Base-by-base conservation (phyloP, 1,140 invertebrate species). In the Sycobia sp. region DNA sequence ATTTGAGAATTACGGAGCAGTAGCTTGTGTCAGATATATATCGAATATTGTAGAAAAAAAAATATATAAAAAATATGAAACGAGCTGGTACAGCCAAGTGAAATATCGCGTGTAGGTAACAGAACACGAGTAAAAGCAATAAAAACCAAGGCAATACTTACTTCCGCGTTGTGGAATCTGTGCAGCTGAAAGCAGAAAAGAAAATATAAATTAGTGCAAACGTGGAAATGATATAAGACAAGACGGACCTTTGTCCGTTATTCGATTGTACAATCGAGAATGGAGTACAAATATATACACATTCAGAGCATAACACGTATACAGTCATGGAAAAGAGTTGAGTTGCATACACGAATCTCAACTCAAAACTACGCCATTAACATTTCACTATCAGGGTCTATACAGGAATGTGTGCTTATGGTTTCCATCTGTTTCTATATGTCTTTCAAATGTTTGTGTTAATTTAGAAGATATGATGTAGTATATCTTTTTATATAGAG, bases 141-240 rank as follows among this genome's bases (percentile, higher is more conserved):
- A 43, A 51, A 46, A 44, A 44, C 20, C 49, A 57, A 58, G 54
- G 18, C 44, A n/a, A 75, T 86, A 90, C 89, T 91, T 84, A 91
- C 90, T 90, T 86, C 86, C 88, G 85, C 91, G 89, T 85, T 93
- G 91, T 77, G 91, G 91, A 83, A 93, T 91, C 87, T 93, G 91
- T 78, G 91, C 90, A 85, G 91, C 91, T 91, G 88, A 73, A 91
- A 91, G 81, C 86, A 86, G 86, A 85, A 84, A 83, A 80, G 78
- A 79, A 75, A 65, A 66, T 62, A 44, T 46, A 67, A 73, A 71
- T 78, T 71, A 75, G 67, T 66, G 49, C 44, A 20, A 36, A 38
- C 25, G 22, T 38, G 25, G 41, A 62, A 47, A n/a, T 13, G 32
- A 36, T 36, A 9, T 55, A 58, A 55, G 18, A 32, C 22, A 39